phyloP scores from a whole-genome alignment of 2,888 invertebrate genomes.

The Lasioglossum vierecki region DNA sequence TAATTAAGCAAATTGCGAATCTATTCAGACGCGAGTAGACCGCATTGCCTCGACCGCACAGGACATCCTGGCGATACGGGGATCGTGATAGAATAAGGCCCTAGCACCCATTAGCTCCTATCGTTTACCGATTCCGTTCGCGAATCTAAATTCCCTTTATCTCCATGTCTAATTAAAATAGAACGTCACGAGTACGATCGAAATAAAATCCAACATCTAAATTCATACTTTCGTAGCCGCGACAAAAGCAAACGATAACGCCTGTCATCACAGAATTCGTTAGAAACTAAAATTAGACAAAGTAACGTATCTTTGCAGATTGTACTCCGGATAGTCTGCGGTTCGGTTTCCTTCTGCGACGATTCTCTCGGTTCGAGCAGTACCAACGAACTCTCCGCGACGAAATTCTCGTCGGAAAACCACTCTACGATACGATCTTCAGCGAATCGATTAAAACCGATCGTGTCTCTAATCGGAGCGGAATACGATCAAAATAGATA shows the following conservation, averaged over 20 bases:
- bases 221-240: neutral
- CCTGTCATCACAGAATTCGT: slow-evolving; percentile 51
- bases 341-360: slow-evolving; percentile 30
- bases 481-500: slow-evolving; percentile 18
- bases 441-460: slow-evolving; percentile 17
- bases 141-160: neutral
- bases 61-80: slow-evolving; percentile 81
- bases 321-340: slow-evolving; percentile 65
- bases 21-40: slow-evolving; percentile 69
- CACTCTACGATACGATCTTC: neutral
- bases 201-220: neutral
- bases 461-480: slow-evolving; percentile 30
- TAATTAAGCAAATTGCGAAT: slow-evolving; percentile 76
- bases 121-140: neutral
- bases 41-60: slow-evolving; percentile 77
- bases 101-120: slow-evolving; percentile 35
- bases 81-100: slow-evolving; percentile 64
- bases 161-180: neutral
- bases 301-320: slow-evolving; percentile 58
- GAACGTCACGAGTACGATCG: neutral
- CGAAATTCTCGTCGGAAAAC: neutral
- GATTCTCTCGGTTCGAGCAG: neutral
- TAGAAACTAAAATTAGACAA: slow-evolving; percentile 57
- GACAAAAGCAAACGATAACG: slow-evolving; percentile 35
- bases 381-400: neutral